Evolutionary conservation across 2,797 vertebrate genomes (phyloP), one percentile per base, ranked within the genome.

Genomic region (Sparidentex hasta): DNA sequence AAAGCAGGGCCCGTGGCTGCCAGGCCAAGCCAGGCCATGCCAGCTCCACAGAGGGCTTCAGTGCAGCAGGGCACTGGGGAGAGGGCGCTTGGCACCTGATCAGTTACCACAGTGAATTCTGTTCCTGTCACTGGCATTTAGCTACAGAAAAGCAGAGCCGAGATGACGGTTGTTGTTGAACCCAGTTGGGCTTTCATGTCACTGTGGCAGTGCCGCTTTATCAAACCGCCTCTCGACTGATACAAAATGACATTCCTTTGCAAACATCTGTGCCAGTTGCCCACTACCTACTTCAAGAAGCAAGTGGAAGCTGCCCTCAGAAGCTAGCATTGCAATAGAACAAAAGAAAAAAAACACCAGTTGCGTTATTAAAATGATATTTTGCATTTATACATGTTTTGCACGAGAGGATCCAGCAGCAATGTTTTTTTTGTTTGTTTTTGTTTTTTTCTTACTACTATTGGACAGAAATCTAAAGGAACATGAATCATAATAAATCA

Each of bases 21-120:
- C 87, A 75, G 83, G 83, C 76, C 65, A 56, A 43, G 78, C 85
- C 85, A 56, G 65, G 85, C 83, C 84, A 82, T 81, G 87, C 86
- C 89, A 88, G 84, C 85, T 80, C 84, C 72, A 79, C 63, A 68
- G 78, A 90, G 84, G 83, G 87, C 88, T 86, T 88, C 65, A 47
- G 83, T 85, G 81, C 77, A 86, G 83, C 80, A 71, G 73, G 86
- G 82, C 83, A 88, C 77, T 52, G 78, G 87, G 87, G 89, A 91
- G 86, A 87, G 80, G 83, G 76, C 59, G 38, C 88, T 86, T 93
- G 93, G 93, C 89, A 91, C 87, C 88, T 83, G 86, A 93, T 93
- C 90, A 88, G 86, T 93, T 90, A 83, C 89, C 91, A 90, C 88
- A 91, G 88, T 76, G 82, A 93, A 90, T 93, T 92, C 87, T 89